Evolutionary conservation across 1,140 invertebrate genomes (phyloP), one percentile per base, ranked within the genome.

Genomic region (Aphis gossypii): DNA sequence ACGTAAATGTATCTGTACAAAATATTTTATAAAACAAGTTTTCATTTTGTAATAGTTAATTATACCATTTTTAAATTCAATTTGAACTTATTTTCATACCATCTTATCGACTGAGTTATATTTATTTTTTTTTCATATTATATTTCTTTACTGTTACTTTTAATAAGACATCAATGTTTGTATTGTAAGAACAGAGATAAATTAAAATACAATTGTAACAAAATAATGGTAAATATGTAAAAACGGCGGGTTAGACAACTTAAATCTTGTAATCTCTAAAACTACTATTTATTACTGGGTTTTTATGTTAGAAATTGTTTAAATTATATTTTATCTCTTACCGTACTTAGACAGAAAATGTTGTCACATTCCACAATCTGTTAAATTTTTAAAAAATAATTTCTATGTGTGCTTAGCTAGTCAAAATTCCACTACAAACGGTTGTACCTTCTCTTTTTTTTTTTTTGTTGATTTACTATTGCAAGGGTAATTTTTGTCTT

Each of bases 311-410:
- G 30, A 35, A 76, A 83, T 14, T 5, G 30, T 87, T 46, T 48
- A 0, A 20, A 46, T 41, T 41, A 35, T 0, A 23, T 11, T 35
- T 21, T 9, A 83, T 46, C 25, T 87, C n/a, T 87, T 87, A 87
- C 30, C 14, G 23, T 90, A 90, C 38, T n/a, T 91, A 68, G 18
- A 30, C 11, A 68, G 0, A 91, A 44, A 8, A 91, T 68, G 6
- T 90, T 60, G 38, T 44, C 41, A 76, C 41, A 91, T 91, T 91
- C 90, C 56, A 91, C n/a, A 91, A 46, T 76, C 20, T 76, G 30
- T 76, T 68, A 44, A 1, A 51, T 46, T n/a, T 68, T 60, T 91
- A 56, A 18, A 20, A 51, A 84, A 51, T 90, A 25, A 38, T 89
- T 89, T 89, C 30, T 9, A 90, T 54, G 46, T 90, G 20, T 44